Evolutionary conservation across 2,888 invertebrate species (phyloP), one percentile per base, ranked within the genome.

Genomic region (Phanerotoma sp.): DNA sequence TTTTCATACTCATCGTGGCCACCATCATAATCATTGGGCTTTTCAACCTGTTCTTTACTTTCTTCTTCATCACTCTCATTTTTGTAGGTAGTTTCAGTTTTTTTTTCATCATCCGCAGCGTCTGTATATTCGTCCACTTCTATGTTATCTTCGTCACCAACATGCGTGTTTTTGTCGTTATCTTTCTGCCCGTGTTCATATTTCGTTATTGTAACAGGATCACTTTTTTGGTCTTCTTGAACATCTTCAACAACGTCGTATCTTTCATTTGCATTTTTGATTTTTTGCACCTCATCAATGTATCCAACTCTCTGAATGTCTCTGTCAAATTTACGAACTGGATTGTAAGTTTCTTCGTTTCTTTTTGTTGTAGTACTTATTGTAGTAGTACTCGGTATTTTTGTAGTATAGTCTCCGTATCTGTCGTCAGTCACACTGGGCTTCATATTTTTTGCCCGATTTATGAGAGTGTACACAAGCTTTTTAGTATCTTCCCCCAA

Each of bases 331-430:
- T 58, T 37, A 7, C 41, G 48, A 3, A 62, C 50, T 10, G 58
- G n/a, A n/a, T 56, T 0, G 51, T 50, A 38, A 74, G 75, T 16
- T 66, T 62, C 0, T 41, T 76, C 77, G 18, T 64, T 67, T 62
- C 74, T 68, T 54, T 71, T 62, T 2, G 16, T 40, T 16, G 16
- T 5, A 18, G 18, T 2, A 4, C 20, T 20, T 25, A 1, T n/a
- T n/a, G n/a, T n/a, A n/a, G n/a, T n/a, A n/a, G n/a, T n/a, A n/a
- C n/a, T n/a, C n/a, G n/a, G n/a, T n/a, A n/a, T n/a, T n/a, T n/a
- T n/a, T n/a, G n/a, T n/a, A n/a, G n/a, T n/a, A n/a, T n/a, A n/a
- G n/a, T n/a, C n/a, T n/a, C n/a, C n/a, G n/a, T n/a, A n/a, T n/a
- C n/a, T n/a, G n/a, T n/a, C n/a, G n/a, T n/a, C n/a, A n/a, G n/a